Evolutionary conservation across 1,140 invertebrate species (phyloP).

Genomic region (Bradynema listronoti): DNA sequence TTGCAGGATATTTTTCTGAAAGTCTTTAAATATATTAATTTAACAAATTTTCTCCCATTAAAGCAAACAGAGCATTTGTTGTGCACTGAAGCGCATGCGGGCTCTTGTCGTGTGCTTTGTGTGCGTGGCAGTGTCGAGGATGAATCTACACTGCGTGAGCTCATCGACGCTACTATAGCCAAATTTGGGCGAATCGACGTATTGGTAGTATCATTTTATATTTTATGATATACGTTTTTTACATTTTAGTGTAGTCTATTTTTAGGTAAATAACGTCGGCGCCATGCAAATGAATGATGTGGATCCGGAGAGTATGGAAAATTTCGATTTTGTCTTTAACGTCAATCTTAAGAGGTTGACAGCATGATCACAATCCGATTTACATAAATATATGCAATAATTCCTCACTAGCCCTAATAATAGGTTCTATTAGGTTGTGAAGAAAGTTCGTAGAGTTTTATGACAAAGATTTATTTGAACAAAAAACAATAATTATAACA

Average conservation of each 20-base stretch:
- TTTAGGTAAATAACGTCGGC: constrained; percentile 20
- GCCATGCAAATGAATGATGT: background rate
- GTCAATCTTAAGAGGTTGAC: constrained; percentile 15
- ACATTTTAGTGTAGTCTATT: background rate
- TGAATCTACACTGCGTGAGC: constrained; percentile 10
- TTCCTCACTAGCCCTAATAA: too few relatives aligned
- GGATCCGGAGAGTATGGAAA: constrained; percentile 16
- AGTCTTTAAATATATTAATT: too few relatives aligned
- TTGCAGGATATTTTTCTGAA: too few relatives aligned
- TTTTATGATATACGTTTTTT: background rate
- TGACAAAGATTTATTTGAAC: too few relatives aligned
- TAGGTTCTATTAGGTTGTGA: too few relatives aligned
- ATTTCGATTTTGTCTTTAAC: constrained; percentile 19
- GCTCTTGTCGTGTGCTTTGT: too few relatives aligned
- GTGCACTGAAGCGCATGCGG: too few relatives aligned
- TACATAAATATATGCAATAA: too few relatives aligned
- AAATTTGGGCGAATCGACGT: constrained; percentile 24
- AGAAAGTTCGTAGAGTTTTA: too few relatives aligned
- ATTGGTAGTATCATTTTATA: constrained; percentile 2
- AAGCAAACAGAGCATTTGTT: constrained; percentile 29
- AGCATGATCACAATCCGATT: too few relatives aligned
- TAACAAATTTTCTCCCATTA: too few relatives aligned
- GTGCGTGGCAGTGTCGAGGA: constrained; percentile 23
- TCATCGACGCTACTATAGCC: constrained; percentile 15
- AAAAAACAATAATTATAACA: too few relatives aligned